Evolutionary conservation across 2,113 vertebrate genomes (phyloP), one percentile per base, ranked within the genome.

Genomic region (Brachyhypopomus gauderio): DNA sequence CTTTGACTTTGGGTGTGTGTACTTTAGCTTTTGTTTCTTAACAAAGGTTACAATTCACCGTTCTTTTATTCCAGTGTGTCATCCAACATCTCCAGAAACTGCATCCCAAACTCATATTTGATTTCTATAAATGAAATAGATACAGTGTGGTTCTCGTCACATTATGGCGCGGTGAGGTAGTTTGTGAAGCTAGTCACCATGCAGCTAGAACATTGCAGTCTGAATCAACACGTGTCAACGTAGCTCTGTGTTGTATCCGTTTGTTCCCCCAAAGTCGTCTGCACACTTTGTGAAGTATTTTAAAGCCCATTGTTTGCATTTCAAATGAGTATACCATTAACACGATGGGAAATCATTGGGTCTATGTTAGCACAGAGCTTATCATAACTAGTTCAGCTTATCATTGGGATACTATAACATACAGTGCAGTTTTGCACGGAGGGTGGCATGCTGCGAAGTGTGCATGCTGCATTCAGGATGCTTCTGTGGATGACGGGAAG

Each of bases 1-100:
- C 85, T 87, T 73, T 88, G 87, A 86, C 77, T 25, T 79, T 2
- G 63, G 86, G 82, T 89, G 89, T 85, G 85, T 87, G 66, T n/a
- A 52, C 72, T 63, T 25, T 45, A 0, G n/a, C 25, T 58, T 78
- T 59, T 45, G 20, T 69, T 71, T 60, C 38, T 45, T 60, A 86
- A 88, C 84, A 82, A 86, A 87, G 34, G 81, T 85, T 85, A 82
- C 80, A 74, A 83, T 86, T 85, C 63, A 69, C 59, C 83, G 79
- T 85, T 83, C 80, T 71, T 80, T 75, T 72, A 85, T 87, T 82
- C 75, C 20, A 74, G 83, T 75, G 85, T 72, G 82, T 86, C 20
- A 80, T 82, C 72, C 83, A 69, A 80, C 77, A 77, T 86, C 78
- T 55, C 38, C 74, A 82, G 72, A 81, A 58, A 83, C 66, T 83